Conservation (phyloP, 2,797 vertebrate species). For the Anguilla megastoma region DNA sequence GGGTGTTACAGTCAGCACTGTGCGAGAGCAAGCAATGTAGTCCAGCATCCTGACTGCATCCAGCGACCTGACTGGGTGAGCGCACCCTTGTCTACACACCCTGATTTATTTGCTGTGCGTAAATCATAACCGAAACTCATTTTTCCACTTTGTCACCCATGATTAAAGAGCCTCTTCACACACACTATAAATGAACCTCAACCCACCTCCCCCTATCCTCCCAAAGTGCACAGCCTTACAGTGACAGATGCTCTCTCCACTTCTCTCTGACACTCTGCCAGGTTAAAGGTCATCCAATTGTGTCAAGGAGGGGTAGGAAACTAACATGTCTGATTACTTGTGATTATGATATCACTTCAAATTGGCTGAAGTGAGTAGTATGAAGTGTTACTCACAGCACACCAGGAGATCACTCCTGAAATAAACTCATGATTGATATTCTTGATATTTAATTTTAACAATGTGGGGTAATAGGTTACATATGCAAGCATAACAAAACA, state of each 20-base stretch:
- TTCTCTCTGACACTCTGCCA: slow-evolving; percentile 64
- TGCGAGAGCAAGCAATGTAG: not conserved
- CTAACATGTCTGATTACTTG: slow-evolving; percentile 67
- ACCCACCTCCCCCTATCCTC: slow-evolving; percentile 43
- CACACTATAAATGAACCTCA: slow-evolving; percentile 53
- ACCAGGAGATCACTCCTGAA: slow-evolving; percentile 71
- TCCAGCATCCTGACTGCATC: not conserved
- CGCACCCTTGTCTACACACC: not conserved
- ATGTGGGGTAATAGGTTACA: slow-evolving; percentile 15
- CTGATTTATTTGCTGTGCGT: slow-evolving; percentile 62
- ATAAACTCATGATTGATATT: slow-evolving; percentile 69
- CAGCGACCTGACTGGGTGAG: not conserved
- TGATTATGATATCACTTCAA: slow-evolving; percentile 72
- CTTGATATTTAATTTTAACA: not conserved
- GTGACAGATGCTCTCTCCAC: slow-evolving; percentile 59
- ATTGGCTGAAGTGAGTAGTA: slow-evolving; percentile 43
- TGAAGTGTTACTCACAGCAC: slow-evolving; percentile 50
- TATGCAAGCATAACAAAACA: not conserved
- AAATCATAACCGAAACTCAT: slow-evolving; percentile 62
- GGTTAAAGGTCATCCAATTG: slow-evolving; percentile 64
- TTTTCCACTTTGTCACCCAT: slow-evolving; percentile 64
- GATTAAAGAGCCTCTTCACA: slow-evolving; percentile 63
- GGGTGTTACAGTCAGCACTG: not conserved
- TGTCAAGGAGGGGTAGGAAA: slow-evolving; percentile 63
- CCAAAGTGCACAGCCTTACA: slow-evolving; percentile 24